Base-by-base conservation (phyloP, 2,797 vertebrate species). In the Squalus acanthias region DNA sequence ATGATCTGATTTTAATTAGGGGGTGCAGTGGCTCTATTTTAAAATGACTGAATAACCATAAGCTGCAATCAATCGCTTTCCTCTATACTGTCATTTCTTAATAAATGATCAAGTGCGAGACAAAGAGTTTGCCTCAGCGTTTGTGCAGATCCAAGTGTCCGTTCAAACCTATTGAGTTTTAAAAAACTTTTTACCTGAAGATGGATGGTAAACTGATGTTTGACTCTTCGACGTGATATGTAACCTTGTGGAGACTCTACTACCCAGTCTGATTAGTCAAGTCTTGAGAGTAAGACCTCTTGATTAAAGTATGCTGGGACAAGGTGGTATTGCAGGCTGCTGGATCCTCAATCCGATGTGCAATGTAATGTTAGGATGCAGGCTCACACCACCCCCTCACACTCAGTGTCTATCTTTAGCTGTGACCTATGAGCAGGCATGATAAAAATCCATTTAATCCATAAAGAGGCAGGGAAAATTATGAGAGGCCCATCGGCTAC, bases 1-100 rank as follows among this genome's bases (percentile, higher is more conserved):
- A 76, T 76, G 46, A 95, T 76, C 94, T 76, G 94, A 95, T 57
- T 76, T 95, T 95, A 95, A 95, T 76, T 76, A 74, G 53, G 50
- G 50, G 94, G 50, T 74, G 70, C 46, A 57, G 70, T 53, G 94
- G 70, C 50, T 76, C 70, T 95, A 53, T 29, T 76, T 53, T 95
- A 74, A 94, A 95, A 95, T 74, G 70, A 74, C 69, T 74, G 22
- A 76, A 95, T 74, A 95, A 76, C 15, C 46, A 74, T 60, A 70
- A 76, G 33, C 92, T 24, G 39, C 39, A 94, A 94, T 94, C 92
- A 94, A 94, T 94, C 39, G 50, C 29, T 29, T 57, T 95, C 46
- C 94, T 33, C 46, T 17, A 10, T 33, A 17, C 70, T n/a, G 70
- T 76, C 94, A 72, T 33, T 57, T 95, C 50, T 95, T 95, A 95